These are phyloP conservation scores for Xylota segnis DNA, from an alignment of 2,888 invertebrate species.

Conservation along the genomic window DNA sequence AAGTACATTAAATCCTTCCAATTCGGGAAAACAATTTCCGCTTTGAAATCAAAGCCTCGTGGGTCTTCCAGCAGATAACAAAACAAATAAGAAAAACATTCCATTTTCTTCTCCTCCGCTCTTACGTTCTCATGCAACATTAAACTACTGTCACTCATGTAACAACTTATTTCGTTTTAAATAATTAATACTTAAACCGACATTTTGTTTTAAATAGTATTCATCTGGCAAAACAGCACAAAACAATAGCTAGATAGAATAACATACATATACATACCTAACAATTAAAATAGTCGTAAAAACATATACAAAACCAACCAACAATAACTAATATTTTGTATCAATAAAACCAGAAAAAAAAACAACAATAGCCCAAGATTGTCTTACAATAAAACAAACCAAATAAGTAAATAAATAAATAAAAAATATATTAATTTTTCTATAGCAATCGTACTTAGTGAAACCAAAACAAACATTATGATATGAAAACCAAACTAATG, in stretches of 20 bases:
- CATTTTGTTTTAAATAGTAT: not conserved
- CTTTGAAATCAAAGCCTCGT: not conserved
- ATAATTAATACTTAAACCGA: not conserved
- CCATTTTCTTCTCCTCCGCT: not conserved
- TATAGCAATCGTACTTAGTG: not conserved
- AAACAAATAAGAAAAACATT: not conserved
- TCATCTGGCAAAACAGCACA: conserved; percentile 62
- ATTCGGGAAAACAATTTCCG: too few species aligned
- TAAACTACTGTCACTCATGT: not conserved
- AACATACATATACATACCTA: conserved; percentile 41
- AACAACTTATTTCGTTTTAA: conserved; percentile 1
- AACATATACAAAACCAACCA: conserved; percentile 43
- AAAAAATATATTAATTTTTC: conserved; percentile 50
- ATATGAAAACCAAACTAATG: conserved; percentile 66
- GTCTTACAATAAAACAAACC: conserved; percentile 43
- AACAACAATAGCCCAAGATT: conserved; percentile 62
- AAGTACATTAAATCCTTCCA: too few species aligned
- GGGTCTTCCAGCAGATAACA: not conserved
- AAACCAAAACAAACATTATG: conserved; percentile 38
- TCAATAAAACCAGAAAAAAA: conserved; percentile 48
- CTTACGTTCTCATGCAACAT: not conserved
- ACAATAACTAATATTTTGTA: conserved; percentile 67
- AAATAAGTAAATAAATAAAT: conserved; percentile 18
- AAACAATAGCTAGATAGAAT: conserved; percentile 59
- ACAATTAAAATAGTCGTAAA: conserved; percentile 46